Evolutionary conservation across 35 echinoderm and acorn worm genomes (phyloP), one percentile per base, ranked within the genome.

Genomic region (Strongylocentrotus purpuratus): DNA sequence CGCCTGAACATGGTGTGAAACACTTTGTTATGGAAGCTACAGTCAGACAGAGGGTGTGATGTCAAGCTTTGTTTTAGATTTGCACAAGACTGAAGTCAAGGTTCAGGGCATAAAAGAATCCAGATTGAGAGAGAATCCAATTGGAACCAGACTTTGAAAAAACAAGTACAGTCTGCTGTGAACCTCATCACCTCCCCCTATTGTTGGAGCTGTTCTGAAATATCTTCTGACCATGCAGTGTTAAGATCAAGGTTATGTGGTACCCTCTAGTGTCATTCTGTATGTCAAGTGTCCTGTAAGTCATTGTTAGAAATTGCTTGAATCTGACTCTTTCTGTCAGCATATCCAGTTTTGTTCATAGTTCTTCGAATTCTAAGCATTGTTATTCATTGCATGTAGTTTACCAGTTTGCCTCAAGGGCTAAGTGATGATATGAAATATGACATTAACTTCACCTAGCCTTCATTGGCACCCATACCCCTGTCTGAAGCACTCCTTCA

Each of bases 1-100:
- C n/a, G 28, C 65, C 65, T n/a, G 65, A 78, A 78, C 65, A 78
- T 78, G 65, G 65, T 78, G 65, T 78, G 65, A 78, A 59, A n/a
- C 65, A 25, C 65, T 78, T 22, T 78, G 65, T 78, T 78, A 78
- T 78, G 20, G 15, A 55, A 78, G 65, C 65, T 18, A 78, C 4
- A n/a, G n/a, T n/a, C n/a, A n/a, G n/a, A n/a, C n/a, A 28, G 65
- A 78, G 65, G 65, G 11, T 59, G 52, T 28, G 65, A 78, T 78
- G 65, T 78, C 65, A 78, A 78, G 65, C 18, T 78, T 78, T 22
- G 65, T 78, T 78, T 78, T n/a, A 78, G 65, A 78, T 78, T 78
- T 78, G 65, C 28, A n/a, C 65, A 78, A 78, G 65, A 78, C 65
- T 78, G 28, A 22, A 78, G 65, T 78, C 65, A 78, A 78, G 65